Conservation (phyloP, 2,888 invertebrate species). For the Platycheirus albimanus region DNA sequence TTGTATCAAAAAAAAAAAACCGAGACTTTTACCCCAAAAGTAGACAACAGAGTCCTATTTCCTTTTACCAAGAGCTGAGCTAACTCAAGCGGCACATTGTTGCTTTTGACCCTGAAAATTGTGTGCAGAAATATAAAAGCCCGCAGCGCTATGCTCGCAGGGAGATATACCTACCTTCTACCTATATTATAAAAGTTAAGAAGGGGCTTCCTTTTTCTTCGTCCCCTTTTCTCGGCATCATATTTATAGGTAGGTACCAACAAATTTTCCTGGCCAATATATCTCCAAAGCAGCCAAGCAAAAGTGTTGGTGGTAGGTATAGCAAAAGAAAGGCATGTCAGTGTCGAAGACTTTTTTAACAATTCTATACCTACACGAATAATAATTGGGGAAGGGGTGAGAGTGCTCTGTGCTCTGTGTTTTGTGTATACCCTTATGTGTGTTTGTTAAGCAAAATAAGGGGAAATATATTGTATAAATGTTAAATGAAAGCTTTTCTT, state of each 20-base stretch:
- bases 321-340: constrained; percentile 17
- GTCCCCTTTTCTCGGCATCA: constrained; percentile 30
- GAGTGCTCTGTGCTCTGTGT: constrained; percentile 1
- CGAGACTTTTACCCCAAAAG: constrained; percentile 26
- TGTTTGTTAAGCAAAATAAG: constrained; percentile 27
- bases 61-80: constrained; percentile 19
- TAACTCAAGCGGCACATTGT: constrained; percentile 65
- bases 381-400: no score
- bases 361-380: no score
- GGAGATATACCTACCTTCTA: constrained; percentile 11
- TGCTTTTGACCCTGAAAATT: constrained; percentile 73
- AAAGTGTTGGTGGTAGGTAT: neutral
- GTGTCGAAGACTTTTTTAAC: constrained; percentile 9
- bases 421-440: neutral
- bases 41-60: constrained; percentile 6
- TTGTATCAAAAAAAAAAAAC: neutral
- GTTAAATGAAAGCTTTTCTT: constrained; percentile 48
- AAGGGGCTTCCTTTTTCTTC: constrained; percentile 7
- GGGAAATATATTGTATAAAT: constrained; percentile 28
- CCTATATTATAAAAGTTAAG: constrained; percentile 28
- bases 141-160: constrained; percentile 62
- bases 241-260: no score
- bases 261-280: constrained; percentile 35
- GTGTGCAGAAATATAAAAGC: constrained; percentile 69
- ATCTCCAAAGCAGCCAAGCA: no score